Percentiles rank a stretch among this genome's conserved stretches.
phyloP scores from a whole-genome alignment of 2,797 vertebrate genomes.

The Corythornis leucogaster region DNA sequence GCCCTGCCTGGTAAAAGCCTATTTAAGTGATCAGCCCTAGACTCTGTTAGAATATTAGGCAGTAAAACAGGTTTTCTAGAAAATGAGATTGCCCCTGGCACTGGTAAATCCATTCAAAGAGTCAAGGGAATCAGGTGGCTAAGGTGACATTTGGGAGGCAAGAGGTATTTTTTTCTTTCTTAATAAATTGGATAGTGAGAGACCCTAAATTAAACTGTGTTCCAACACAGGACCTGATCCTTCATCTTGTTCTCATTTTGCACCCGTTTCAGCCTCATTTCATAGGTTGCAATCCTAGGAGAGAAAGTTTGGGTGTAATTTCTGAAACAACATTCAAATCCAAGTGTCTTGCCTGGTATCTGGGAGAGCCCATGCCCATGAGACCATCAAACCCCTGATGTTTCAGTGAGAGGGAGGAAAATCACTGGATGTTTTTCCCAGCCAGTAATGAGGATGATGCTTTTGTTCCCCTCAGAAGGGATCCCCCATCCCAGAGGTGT shows the following conservation, averaged over 20 bases:
- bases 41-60: conserved; percentile 65
- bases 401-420: neutral
- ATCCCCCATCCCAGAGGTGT: fast-evolving
- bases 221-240: neutral
- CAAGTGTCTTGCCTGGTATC: neutral
- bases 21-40: conserved; percentile 56
- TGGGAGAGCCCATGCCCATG: fast-evolving
- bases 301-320: neutral
- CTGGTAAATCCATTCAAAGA: conserved; percentile 45
- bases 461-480: neutral
- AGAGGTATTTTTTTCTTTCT: neutral
- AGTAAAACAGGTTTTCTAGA: conserved; percentile 55
- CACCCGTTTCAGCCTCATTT: neutral
- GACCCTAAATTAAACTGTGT: conserved; percentile 13
- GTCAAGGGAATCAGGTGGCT: neutral
- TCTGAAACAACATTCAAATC: neutral
- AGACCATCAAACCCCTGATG: neutral
- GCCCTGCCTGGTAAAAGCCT: conserved; percentile 48
- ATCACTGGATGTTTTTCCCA: neutral
- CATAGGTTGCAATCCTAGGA: neutral
- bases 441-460: fast-evolving
- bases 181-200: conserved; percentile 10
- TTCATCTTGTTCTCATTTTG: neutral
- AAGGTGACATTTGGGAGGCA: conserved; percentile 7
- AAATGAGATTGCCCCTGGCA: conserved; percentile 71